Evolutionary conservation across 2,797 vertebrate species (phyloP).

Genomic region (Sebastiscus albofasciatus): DNA sequence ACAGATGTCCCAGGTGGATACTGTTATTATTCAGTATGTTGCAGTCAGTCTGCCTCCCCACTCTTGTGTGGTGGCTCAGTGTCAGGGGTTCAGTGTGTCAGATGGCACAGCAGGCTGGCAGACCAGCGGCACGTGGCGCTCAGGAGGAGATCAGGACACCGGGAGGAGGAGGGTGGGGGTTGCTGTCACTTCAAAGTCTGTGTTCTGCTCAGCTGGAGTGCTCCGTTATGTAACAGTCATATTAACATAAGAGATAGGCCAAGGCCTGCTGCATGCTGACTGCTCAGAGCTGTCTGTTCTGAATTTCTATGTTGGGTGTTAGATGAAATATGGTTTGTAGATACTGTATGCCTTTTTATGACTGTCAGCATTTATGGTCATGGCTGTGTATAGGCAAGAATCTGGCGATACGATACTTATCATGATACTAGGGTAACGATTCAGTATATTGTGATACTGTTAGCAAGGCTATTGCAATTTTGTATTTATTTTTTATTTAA

Average conservation of each 20-base stretch:
- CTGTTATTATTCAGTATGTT: not conserved
- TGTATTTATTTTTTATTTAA: no score
- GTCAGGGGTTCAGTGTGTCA: slow-evolving; percentile 76
- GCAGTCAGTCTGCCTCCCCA: not conserved
- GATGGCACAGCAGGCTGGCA: slow-evolving; percentile 67
- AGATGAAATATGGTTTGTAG: not conserved
- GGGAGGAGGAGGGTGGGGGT: not conserved
- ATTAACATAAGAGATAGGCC: slow-evolving; percentile 55
- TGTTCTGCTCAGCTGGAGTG: slow-evolving; percentile 55
- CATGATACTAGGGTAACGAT: no score
- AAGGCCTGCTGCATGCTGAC: slow-evolving; percentile 14
- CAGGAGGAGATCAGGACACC: slow-evolving; percentile 40
- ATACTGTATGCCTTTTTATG: not conserved
- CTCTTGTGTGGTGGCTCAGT: slow-evolving; percentile 12
- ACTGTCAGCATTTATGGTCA: no score
- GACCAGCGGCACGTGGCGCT: slow-evolving; percentile 53
- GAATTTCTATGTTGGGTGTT: not conserved
- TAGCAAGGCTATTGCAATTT: no score
- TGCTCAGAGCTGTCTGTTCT: not conserved
- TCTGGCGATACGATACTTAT: no score
- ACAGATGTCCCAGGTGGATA: not conserved
- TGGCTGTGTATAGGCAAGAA: no score
- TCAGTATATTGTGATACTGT: no score
- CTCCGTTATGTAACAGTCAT: slow-evolving; percentile 57
- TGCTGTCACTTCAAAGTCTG: slow-evolving; percentile 65